phyloP scores from a whole-genome alignment of 2,113 vertebrate genomes.

The Lophura nycthemera region DNA sequence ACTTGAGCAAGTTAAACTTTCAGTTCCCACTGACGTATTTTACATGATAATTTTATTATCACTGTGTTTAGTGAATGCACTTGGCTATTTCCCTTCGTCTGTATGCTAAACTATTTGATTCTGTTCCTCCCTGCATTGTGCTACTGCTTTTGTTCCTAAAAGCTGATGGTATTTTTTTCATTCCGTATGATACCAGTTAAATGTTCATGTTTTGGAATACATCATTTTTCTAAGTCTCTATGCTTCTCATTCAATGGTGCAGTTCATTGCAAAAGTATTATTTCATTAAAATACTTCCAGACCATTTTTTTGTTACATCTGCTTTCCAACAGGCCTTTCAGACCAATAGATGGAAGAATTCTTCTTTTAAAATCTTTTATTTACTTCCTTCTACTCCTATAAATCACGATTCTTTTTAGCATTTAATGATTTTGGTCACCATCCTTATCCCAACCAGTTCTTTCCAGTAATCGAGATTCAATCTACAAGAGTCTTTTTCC shows the following conservation, averaged over 20 bases:
- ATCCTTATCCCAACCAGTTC: background rate
- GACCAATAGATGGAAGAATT: background rate
- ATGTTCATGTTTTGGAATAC: background rate
- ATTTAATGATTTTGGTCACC: background rate
- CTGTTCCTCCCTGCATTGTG: background rate
- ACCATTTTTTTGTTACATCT: background rate
- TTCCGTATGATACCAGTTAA: background rate
- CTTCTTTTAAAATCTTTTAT: background rate
- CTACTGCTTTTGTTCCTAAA: background rate
- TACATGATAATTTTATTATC: background rate
- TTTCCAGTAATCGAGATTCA: background rate
- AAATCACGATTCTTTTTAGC: background rate
- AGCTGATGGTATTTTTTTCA: background rate
- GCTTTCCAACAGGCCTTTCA: background rate
- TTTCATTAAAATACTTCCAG: background rate
- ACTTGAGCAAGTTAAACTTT: conserved; percentile 3
- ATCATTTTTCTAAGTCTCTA: background rate
- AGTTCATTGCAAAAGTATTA: background rate
- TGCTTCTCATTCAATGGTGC: background rate
- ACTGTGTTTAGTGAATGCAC: background rate
- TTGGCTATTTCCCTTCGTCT: background rate
- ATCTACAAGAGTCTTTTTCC: background rate
- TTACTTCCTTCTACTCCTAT: background rate
- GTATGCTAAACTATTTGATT: background rate
- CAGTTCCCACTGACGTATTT: background rate